Evolutionary conservation across 2,113 vertebrate genomes (phyloP), one percentile per base, ranked within the genome.

Genomic region (Osmerus mordax): DNA sequence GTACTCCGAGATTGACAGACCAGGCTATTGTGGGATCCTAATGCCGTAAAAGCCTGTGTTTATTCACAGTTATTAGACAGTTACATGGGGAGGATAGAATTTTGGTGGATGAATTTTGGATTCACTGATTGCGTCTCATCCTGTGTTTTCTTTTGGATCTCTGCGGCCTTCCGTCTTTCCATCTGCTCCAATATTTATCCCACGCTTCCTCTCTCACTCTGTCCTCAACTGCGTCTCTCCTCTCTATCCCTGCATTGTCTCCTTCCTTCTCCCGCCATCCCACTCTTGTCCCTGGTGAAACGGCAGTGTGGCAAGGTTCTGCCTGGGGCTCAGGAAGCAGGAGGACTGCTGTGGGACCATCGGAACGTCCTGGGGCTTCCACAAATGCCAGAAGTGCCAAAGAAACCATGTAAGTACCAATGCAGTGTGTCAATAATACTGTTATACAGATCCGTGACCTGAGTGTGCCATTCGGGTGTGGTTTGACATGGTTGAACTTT

Each of bases 351-450:
- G 97, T 88, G 94, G 93, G 67, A 95, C 93, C 0, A 91, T 98
- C 69, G 97, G 97, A 56, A 97, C 97, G 41, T 99, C 97, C 83
- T 99, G 97, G 97, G 97, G 97, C 69, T 98, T 98, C 88, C 91
- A 98, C 88, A 99, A 99, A 89, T 99, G 97, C 90, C 95, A 96
- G 83, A 98, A 96, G 82, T 98, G 97, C 90, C 96, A 69, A 95
- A 95, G 83, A 96, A 96, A 87, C 88, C 92, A 0, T 91, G 97
- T 99, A 94, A 95, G 95, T 93, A 62, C 25, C 53, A 53, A 9
- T 32, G 54, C 19, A 41, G n/a, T 15, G 23, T 29, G 18, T 4
- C n/a, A n/a, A 15, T 47, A 25, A 41, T 16, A 3, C 64, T 60
- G 58, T 12, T 12, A 32, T 0, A 63, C 15, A 3, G 25, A 4